Conservation (phyloP, 2,113 vertebrate species). For the Cyprinus carpio region DNA sequence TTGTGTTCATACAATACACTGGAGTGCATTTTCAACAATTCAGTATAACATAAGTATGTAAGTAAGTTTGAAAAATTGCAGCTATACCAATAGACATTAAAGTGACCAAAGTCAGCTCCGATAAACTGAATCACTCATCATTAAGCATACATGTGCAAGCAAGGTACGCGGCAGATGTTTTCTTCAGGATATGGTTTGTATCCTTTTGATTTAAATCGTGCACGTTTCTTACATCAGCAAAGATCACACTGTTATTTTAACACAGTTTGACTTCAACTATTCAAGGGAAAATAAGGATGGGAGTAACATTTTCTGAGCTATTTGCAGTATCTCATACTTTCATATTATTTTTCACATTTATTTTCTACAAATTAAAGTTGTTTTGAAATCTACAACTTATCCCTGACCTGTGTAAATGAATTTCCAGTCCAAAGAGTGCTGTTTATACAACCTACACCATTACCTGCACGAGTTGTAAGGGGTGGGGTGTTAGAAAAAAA, state of each 20-base stretch:
- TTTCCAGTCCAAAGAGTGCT: background rate
- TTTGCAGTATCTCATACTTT: background rate
- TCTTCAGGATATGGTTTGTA: background rate
- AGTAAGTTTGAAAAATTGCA: constrained; percentile 60
- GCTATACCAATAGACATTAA: constrained; percentile 58
- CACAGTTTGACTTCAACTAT: background rate
- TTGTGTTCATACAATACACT: constrained; percentile 65
- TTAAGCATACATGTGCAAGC: constrained; percentile 39
- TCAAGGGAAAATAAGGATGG: background rate
- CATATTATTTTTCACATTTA: background rate
- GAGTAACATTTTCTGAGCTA: background rate
- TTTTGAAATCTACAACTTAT: background rate
- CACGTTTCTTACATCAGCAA: background rate
- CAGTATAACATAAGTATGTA: constrained; percentile 65
- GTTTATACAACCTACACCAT: background rate
- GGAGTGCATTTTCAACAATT: constrained; percentile 62
- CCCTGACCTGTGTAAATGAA: background rate
- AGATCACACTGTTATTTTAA: background rate
- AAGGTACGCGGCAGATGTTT: background rate
- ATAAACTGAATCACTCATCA: constrained; percentile 63
- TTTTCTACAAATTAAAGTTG: background rate
- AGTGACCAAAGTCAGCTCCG: constrained; percentile 54
- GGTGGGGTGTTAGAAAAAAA: background rate
- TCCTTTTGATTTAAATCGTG: background rate
- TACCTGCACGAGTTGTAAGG: background rate